These are phyloP conservation scores for Junonia oenone DNA, from an alignment of 2,888 invertebrate species.

Conservation along the genomic window DNA sequence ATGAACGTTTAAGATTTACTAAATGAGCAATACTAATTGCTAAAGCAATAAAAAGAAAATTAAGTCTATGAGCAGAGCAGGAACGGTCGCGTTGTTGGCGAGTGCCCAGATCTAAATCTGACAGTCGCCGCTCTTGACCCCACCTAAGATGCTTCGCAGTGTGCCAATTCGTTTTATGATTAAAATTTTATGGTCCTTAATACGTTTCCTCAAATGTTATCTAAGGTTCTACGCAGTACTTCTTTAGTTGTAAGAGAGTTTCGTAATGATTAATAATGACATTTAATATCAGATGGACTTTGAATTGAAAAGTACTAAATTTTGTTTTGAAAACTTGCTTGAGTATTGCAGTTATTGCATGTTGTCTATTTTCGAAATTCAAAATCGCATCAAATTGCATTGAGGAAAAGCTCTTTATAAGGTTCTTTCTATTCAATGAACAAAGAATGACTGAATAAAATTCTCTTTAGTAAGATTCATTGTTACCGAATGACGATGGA, in stretches of 20 bases:
- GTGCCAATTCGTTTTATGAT: constrained; percentile 40
- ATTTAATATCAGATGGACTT: too few relatives aligned
- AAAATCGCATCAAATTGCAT: constrained; percentile 17
- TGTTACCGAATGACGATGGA: constrained; percentile 72
- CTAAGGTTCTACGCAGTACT: constrained; percentile 1
- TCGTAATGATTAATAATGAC: not conserved
- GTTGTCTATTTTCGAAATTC: not conserved
- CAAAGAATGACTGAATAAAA: constrained; percentile 68
- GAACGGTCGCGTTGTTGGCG: constrained; percentile 54
- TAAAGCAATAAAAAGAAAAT: constrained; percentile 23
- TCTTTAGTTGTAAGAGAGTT: not conserved
- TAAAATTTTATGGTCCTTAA: constrained; percentile 23
- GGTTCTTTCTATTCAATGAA: constrained; percentile 48
- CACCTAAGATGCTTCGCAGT: constrained; percentile 53
- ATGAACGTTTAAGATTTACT: not conserved
- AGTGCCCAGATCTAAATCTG: constrained; percentile 65
- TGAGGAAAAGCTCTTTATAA: constrained; percentile 10
- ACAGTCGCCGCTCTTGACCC: constrained; percentile 64
- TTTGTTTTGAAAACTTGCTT: too few relatives aligned
- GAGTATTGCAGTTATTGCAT: not conserved
- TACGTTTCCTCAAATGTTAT: constrained; percentile 9
- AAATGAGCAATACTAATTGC: constrained; percentile 21
- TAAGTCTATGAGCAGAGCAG: constrained; percentile 32
- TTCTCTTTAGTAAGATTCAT: constrained; percentile 53
- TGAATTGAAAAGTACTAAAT: too few relatives aligned